phyloP scores from a whole-genome alignment of 2,888 invertebrate species.

The Bimastos eiseni region DNA sequence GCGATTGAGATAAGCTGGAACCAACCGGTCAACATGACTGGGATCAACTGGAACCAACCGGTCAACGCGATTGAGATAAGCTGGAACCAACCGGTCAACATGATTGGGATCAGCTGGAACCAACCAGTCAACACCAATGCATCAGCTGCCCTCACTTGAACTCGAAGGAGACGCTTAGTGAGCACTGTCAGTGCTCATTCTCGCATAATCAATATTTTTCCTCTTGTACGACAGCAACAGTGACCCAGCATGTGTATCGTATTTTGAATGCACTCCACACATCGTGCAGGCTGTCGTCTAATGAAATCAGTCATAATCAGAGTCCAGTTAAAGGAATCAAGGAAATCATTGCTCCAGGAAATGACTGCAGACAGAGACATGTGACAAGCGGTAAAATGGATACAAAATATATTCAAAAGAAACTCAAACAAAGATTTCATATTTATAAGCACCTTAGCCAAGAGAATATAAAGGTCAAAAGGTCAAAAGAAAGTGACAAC shows the following conservation, averaged over 20 bases:
- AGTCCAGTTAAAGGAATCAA: background rate
- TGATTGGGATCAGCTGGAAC: no score
- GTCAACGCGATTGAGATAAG: no score
- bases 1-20: no score
- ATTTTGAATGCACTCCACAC: background rate
- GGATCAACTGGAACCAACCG: no score
- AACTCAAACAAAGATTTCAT: background rate
- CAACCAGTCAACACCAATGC: background rate
- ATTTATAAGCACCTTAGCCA: background rate
- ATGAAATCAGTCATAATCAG: background rate
- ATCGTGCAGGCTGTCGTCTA: background rate
- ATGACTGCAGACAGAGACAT: background rate
- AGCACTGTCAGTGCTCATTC: conserved; percentile 4
- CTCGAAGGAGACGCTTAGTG: background rate
- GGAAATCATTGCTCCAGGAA: background rate
- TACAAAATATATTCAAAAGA: background rate
- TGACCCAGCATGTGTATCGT: background rate
- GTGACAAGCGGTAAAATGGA: background rate
- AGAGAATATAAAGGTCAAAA: no score
- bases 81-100: no score
- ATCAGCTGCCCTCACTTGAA: background rate
- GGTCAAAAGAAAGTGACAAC: no score
- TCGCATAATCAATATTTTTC: background rate
- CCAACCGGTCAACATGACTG: no score
- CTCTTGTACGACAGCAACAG: background rate